These are phyloP conservation scores for Beris chalybata DNA, from an alignment of 2,888 invertebrate species.

Conservation along the genomic window DNA sequence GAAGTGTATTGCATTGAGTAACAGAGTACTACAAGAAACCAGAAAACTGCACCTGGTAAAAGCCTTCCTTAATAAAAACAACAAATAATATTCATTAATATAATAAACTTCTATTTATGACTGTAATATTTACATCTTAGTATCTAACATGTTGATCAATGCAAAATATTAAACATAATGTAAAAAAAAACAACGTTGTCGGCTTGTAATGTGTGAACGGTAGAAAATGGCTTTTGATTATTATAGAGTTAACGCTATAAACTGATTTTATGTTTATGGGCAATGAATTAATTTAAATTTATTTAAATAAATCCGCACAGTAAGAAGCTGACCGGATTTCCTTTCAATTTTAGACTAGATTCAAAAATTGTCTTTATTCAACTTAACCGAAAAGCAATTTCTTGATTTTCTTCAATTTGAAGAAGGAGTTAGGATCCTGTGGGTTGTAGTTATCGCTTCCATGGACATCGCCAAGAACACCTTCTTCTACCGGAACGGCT, in stretches of 20 bases:
- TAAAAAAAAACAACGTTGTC: constrained; percentile 4
- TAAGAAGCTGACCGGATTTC: constrained; percentile 1
- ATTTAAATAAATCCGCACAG: background rate
- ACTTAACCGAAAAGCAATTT: constrained; percentile 51
- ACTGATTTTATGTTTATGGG: too few species aligned
- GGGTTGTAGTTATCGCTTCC: constrained; percentile 46
- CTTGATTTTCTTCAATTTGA: constrained; percentile 52
- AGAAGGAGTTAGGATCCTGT: constrained; percentile 50
- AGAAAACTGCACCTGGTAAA: too few species aligned
- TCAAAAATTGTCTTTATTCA: background rate
- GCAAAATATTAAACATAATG: constrained; percentile 7
- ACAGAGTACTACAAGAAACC: too few species aligned
- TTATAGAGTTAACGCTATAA: background rate
- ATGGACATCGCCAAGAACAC: constrained; percentile 45
- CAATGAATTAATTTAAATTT: constrained; percentile 16
- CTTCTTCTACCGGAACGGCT: constrained; percentile 51
- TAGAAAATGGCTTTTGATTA: constrained; percentile 2
- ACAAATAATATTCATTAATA: too few species aligned
- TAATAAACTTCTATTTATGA: too few species aligned
- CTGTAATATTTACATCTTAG: constrained; percentile 23
- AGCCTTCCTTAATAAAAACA: too few species aligned
- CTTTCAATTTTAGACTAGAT: constrained; percentile 22
- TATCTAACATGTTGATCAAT: constrained; percentile 11
- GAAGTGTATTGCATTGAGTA: too few species aligned
- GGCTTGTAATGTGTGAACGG: constrained; percentile 18